Evolutionary conservation across 2,797 vertebrate genomes (phyloP).

Genomic region (Schizothorax lantsangensis): DNA sequence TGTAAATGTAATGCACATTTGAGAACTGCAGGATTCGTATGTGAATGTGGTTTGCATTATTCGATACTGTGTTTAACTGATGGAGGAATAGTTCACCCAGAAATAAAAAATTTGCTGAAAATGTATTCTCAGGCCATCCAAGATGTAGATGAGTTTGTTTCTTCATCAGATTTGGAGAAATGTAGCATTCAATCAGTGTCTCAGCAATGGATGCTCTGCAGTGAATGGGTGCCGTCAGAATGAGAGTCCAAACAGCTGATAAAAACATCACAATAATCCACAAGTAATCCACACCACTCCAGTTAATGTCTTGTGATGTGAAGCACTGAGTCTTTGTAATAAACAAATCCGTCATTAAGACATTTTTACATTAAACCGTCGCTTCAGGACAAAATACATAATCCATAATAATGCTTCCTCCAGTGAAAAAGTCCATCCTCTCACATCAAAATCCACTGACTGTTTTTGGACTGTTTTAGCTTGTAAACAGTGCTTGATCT

Average conservation of each 20-base stretch:
- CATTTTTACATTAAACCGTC: neutral
- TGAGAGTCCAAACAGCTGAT: neutral
- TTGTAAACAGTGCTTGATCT: neutral
- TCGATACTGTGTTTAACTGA: slow-evolving; percentile 29
- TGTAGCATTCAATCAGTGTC: neutral
- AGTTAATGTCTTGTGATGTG: neutral
- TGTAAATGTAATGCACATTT: slow-evolving; percentile 2
- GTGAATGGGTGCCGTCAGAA: neutral
- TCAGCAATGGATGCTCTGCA: neutral
- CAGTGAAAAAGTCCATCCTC: neutral
- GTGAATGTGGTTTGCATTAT: slow-evolving; percentile 40
- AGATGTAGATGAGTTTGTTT: neutral
- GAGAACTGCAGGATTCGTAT: neutral
- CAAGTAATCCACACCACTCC: neutral
- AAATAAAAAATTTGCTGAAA: neutral
- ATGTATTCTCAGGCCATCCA: neutral
- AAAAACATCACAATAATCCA: neutral
- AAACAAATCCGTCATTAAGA: neutral
- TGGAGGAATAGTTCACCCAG: neutral
- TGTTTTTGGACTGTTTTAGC: neutral
- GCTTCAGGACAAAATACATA: too few relatives aligned
- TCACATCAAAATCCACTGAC: neutral
- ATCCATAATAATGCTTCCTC: neutral
- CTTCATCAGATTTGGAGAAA: neutral
- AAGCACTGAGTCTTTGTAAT: too few relatives aligned